A percentile compares a stretch with the other conserved stretches of the same genome.
phyloP scores from a whole-genome alignment of 2,113 vertebrate species.

The Plotosus lineatus region DNA sequence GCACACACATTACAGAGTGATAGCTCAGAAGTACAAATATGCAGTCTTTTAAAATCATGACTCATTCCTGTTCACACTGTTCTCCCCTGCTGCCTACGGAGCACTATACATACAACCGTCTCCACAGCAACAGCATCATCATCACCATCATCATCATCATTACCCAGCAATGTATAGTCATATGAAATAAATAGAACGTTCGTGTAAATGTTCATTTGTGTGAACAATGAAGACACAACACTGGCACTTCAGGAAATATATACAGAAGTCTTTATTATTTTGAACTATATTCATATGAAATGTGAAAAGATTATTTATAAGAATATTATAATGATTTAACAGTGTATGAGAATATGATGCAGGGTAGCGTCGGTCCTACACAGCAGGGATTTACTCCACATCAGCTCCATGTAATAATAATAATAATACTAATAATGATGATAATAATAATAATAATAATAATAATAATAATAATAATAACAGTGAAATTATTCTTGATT shows the following conservation, averaged over 20 bases:
- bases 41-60: slow-evolving; percentile 45
- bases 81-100: slow-evolving; percentile 48
- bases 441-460: not conserved
- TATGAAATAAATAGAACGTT: not conserved
- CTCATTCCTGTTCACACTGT: slow-evolving; percentile 43
- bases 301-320: slow-evolving; percentile 29
- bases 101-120: slow-evolving; percentile 50
- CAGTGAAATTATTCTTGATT: not conserved
- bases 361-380: slow-evolving; percentile 24
- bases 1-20: slow-evolving; percentile 16
- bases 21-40: slow-evolving; percentile 48
- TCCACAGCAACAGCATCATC: slow-evolving; percentile 46
- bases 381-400: slow-evolving; percentile 20
- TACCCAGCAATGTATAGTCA: slow-evolving; percentile 25
- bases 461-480: not conserved
- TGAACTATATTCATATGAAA: slow-evolving; percentile 10
- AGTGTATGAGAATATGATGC: slow-evolving; percentile 7
- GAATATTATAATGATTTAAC: not conserved
- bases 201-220: not conserved
- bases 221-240: not conserved
- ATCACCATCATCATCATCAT: slow-evolving; percentile 31
- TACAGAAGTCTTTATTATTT: slow-evolving; percentile 23
- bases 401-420: not conserved
- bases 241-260: not conserved
- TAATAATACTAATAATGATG: not conserved